Evolutionary conservation across 1,140 invertebrate genomes (phyloP), one percentile per base, ranked within the genome.

Genomic region (Theocolax elegans): DNA sequence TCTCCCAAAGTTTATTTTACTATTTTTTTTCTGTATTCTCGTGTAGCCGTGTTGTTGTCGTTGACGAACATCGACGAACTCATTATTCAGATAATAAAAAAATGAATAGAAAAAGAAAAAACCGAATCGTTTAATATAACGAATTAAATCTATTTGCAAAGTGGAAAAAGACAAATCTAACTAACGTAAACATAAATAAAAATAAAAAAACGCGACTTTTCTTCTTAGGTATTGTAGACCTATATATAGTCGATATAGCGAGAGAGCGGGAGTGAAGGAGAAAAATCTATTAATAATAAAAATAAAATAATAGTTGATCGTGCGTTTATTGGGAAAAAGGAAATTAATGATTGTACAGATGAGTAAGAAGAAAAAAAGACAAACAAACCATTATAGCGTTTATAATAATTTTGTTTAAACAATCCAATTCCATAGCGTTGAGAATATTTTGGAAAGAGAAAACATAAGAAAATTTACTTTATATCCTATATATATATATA

Each of bases 31-130:
- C 21, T 62, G 53, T 44, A 60, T 62, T 62, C 31, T 62, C 35
- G 56, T 51, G 23, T 62, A 60, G 46, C n/a, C 48, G 56, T 68
- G 54, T 67, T 67, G 27, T 59, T n/a, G n/a, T n/a, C n/a, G n/a
- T n/a, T n/a, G n/a, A n/a, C n/a, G n/a, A n/a, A 23, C 54, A 42
- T 53, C 46, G 58, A 68, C 12, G 53, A n/a, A n/a, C n/a, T n/a
- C n/a, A n/a, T n/a, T n/a, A n/a, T n/a, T n/a, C n/a, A n/a, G n/a
- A n/a, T n/a, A n/a, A n/a, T n/a, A n/a, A n/a, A n/a, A n/a, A n/a
- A n/a, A n/a, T n/a, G n/a, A n/a, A n/a, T n/a, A n/a, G n/a, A n/a
- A n/a, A n/a, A n/a, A n/a, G n/a, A n/a, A n/a, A n/a, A n/a, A n/a
- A n/a, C n/a, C n/a, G n/a, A n/a, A n/a, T n/a, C n/a, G 21, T 56